phyloP scores from a whole-genome alignment of 1,140 invertebrate species.

The Aphaenogaster ashmeadi region DNA sequence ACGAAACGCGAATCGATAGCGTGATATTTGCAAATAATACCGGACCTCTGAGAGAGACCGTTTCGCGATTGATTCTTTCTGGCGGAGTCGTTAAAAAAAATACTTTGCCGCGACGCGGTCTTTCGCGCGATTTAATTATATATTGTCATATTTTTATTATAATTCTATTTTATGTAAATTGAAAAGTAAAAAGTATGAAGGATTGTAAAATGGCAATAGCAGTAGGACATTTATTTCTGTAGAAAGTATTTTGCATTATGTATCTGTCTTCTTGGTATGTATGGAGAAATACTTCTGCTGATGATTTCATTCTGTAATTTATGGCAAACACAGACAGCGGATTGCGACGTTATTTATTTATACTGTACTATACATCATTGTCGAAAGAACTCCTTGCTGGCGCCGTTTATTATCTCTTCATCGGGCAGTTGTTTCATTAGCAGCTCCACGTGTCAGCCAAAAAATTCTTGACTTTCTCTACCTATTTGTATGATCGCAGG shows the following conservation, averaged over 20 bases:
- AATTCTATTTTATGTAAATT: background rate
- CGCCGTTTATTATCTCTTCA: background rate
- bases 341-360: slow-evolving; percentile 15
- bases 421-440: background rate
- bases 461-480: slow-evolving; percentile 62
- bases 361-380: background rate
- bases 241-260: background rate
- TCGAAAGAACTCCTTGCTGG: background rate
- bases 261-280: background rate
- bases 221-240: background rate
- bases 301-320: background rate
- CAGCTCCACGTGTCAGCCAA: background rate
- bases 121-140: background rate
- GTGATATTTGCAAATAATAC: background rate
- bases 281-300: background rate
- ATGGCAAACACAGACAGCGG: too few relatives aligned
- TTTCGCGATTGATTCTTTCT: background rate
- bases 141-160: background rate
- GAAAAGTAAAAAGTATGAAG: background rate
- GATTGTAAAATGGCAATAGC: background rate
- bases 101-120: background rate
- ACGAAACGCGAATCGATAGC: slow-evolving; percentile 4
- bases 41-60: background rate
- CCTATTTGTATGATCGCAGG: background rate
- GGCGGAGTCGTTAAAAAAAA: background rate